Percentiles rank a stretch among this genome's conserved stretches.
Conservation (phyloP, 1,140 invertebrate genomes). For the Mycetomoellerius zeteki region DNA sequence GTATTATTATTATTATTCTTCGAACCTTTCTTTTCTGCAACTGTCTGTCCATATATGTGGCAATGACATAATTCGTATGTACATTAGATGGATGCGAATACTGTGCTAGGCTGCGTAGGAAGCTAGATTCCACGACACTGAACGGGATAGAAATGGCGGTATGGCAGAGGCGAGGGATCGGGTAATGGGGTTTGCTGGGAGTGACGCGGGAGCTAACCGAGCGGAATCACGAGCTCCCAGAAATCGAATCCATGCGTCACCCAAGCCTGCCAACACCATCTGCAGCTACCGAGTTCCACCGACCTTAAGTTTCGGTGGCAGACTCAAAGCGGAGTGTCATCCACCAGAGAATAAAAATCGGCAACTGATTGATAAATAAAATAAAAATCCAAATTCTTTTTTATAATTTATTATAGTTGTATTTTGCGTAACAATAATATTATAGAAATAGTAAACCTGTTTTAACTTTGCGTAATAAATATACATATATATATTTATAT, state of each 20-base stretch:
- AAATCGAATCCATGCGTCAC: constrained; percentile 87
- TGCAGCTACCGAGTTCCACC: constrained; percentile 81
- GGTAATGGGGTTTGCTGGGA: constrained; percentile 86
- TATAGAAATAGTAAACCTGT: background rate
- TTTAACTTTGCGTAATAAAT: background rate
- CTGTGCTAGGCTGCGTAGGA: constrained; percentile 61
- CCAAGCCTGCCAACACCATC: constrained; percentile 87
- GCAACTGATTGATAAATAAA: constrained; percentile 4
- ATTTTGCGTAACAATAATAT: background rate
- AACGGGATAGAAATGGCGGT: constrained; percentile 68
- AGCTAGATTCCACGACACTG: constrained; percentile 80
- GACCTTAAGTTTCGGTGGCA: constrained; percentile 70
- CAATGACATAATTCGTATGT: constrained; percentile 58
- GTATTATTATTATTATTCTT: background rate
- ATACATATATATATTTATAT: background rate
- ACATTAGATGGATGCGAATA: constrained; percentile 49
- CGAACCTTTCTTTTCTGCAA: background rate
- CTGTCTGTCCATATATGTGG: constrained; percentile 19
- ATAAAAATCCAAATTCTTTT: background rate
- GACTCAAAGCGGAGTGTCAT: constrained; percentile 60
- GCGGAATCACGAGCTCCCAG: constrained; percentile 87
- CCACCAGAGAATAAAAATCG: constrained; percentile 57
- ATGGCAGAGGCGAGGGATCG: constrained; percentile 69
- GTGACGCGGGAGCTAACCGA: constrained; percentile 87
- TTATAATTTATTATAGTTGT: background rate